phyloP scores from a whole-genome alignment of 2,888 invertebrate genomes.

The Perizoma flavofasciatum region DNA sequence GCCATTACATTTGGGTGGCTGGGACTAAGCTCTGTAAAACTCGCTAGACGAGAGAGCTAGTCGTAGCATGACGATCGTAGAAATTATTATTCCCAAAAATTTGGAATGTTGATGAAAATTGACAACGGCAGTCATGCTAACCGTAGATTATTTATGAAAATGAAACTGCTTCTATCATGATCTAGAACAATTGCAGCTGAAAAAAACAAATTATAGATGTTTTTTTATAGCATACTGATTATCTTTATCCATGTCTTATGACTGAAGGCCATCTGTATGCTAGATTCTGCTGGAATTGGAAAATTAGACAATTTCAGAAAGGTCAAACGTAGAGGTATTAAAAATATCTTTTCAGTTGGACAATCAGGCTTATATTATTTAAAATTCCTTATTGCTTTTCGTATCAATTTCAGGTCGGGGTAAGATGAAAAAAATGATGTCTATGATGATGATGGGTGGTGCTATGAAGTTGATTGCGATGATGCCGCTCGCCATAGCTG shows the following conservation, averaged over 20 bases:
- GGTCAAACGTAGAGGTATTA: too few relatives aligned
- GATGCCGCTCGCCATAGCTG: conserved; percentile 91
- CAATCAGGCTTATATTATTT: too few relatives aligned
- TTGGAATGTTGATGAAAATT: conserved; percentile 16
- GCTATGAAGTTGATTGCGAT: conserved; percentile 93
- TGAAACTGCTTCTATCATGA: too few relatives aligned
- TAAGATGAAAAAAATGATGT: conserved; percentile 96
- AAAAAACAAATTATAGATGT: too few relatives aligned
- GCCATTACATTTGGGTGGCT: conserved; percentile 13
- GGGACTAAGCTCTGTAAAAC: conserved; percentile 14
- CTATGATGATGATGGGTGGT: conserved; percentile 95
- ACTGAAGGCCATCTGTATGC: too few relatives aligned
- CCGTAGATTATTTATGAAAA: background rate
- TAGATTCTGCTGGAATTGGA: too few relatives aligned
- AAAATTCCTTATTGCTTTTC: background rate
- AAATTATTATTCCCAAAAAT: conserved; percentile 14
- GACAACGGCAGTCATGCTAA: conserved; percentile 30
- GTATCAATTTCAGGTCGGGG: conserved; percentile 86
- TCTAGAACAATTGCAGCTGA: too few relatives aligned
- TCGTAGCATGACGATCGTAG: conserved; percentile 28
- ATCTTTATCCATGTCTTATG: too few relatives aligned
- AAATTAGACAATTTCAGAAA: too few relatives aligned
- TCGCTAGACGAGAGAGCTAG: conserved; percentile 17
- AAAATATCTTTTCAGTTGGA: too few relatives aligned
- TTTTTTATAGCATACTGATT: too few relatives aligned